Evolutionary conservation across 1,140 invertebrate species (phyloP), one percentile per base, ranked within the genome.

Genomic region (Zophobas atratus): DNA sequence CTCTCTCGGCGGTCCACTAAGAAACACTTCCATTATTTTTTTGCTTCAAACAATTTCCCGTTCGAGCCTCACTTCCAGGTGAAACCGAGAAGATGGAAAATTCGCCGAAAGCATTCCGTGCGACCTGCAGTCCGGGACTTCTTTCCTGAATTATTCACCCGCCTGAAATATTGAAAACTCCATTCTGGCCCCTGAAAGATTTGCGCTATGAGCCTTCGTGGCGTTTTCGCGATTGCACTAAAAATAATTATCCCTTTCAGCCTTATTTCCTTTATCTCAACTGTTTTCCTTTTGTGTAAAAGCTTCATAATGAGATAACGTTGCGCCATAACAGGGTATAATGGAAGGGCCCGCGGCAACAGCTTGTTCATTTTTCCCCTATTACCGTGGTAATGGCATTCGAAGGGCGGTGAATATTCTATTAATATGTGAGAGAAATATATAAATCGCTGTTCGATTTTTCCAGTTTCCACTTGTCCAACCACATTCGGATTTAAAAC

Each of bases 301-400:
- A 67, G 60, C 60, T 67, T 67, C 38, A 67, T 67, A 67, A 67
- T 67, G 60, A 63, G 57, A 63, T 63, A 63, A 63, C 57, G 57
- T 63, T 20, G 57, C 20, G 57, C 57, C 32, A 63, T 63, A 60
- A 60, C 56, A 36, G 56, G 34, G 2, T 60, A 60, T 60, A 63
- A 63, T 63, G 57, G 57, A 67, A 67, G 38, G 6, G 60, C 60
- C 60, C 60, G 20, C 60, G 60, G 60, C 60, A 67, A 67, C 60
- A 67, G 60, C 60, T 67, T 67, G 60, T 67, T 67, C 60, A 67
- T 67, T 67, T 67, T 67, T 67, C 60, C 60, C 60, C 60, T 67
- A 41, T 67, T 67, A 67, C 38, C 1, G 39, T 67, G 39, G 38
- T 67, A 67, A 43, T 67, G 60, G 60, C 41, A 51, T 51, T 51